phyloP scores from a whole-genome alignment of 2,113 vertebrate genomes.

The Apodemus speciosus region DNA sequence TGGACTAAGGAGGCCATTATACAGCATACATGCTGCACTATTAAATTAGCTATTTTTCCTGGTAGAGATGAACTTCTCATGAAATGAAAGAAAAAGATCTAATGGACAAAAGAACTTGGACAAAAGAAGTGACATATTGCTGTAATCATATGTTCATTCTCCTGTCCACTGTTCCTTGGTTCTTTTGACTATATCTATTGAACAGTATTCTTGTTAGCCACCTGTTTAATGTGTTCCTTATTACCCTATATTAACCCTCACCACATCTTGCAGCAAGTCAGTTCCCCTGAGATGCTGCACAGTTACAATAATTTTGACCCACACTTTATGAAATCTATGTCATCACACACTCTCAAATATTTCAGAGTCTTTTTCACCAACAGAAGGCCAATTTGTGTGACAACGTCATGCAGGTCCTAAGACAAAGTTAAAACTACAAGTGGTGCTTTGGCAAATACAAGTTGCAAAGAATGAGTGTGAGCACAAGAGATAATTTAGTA shows the following conservation, averaged over 20 bases:
- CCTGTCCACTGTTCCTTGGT: background rate
- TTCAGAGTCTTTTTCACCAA: background rate
- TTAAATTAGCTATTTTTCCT: background rate
- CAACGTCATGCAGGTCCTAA: background rate
- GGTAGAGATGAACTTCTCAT: background rate
- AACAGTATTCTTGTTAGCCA: background rate
- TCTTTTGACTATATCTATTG: background rate
- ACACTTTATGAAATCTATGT: background rate
- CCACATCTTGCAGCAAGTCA: background rate
- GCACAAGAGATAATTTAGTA: background rate
- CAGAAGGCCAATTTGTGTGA: background rate
- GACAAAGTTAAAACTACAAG: background rate
- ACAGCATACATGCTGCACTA: background rate
- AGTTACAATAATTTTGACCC: background rate
- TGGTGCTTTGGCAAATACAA: background rate
- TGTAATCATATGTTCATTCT: background rate
- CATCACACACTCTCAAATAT: background rate
- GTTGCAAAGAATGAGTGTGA: background rate
- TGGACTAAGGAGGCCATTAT: background rate
- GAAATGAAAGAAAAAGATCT: background rate
- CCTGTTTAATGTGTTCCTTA: background rate
- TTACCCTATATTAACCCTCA: background rate
- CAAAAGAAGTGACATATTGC: background rate
- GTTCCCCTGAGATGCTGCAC: background rate
- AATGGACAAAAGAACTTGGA: background rate